These are phyloP conservation scores for Agrochola circellaris DNA, from an alignment of 2,888 invertebrate species.

Conservation along the genomic window DNA sequence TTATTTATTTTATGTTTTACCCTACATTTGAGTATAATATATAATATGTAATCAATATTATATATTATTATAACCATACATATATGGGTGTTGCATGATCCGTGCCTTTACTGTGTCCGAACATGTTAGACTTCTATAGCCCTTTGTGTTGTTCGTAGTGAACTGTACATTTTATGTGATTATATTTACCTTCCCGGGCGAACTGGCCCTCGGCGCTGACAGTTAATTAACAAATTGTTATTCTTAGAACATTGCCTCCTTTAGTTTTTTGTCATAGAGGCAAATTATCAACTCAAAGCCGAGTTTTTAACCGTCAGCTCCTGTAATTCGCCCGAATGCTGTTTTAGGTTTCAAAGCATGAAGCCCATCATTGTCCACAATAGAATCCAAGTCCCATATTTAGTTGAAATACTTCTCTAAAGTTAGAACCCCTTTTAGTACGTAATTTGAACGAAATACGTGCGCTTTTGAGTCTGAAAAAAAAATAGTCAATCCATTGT, in stretches of 20 bases:
- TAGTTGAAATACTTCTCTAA: constrained; percentile 82
- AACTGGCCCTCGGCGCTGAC: constrained; percentile 84
- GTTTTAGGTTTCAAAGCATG: constrained; percentile 87
- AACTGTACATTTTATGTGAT: constrained; percentile 85
- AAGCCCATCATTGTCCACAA: constrained; percentile 82
- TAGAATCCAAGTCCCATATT: constrained; percentile 79
- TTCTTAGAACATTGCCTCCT: constrained; percentile 59
- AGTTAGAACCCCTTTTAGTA: constrained; percentile 82
- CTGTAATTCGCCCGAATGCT: constrained; percentile 77
- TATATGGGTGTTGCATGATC: constrained; percentile 90
- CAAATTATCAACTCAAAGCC: constrained; percentile 56
- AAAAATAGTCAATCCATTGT: constrained; percentile 80
- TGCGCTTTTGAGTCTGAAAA: constrained; percentile 82
- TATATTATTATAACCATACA: constrained; percentile 83
- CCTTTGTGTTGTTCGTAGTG: constrained; percentile 90
- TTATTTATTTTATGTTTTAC: constrained; percentile 75
- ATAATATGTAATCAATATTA: constrained; percentile 76
- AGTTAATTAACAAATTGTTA: constrained; percentile 79
- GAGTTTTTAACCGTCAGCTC: constrained; percentile 86
- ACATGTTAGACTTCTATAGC: constrained; percentile 88
- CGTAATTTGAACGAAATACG: constrained; percentile 80
- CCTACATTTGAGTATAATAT: constrained; percentile 77
- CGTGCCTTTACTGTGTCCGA: constrained; percentile 89
- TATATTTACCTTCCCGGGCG: constrained; percentile 77
- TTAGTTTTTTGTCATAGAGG: constrained; percentile 52